Evolutionary conservation across 2,888 invertebrate genomes (phyloP), one percentile per base, ranked within the genome.

Genomic region (Lasiommata megera): DNA sequence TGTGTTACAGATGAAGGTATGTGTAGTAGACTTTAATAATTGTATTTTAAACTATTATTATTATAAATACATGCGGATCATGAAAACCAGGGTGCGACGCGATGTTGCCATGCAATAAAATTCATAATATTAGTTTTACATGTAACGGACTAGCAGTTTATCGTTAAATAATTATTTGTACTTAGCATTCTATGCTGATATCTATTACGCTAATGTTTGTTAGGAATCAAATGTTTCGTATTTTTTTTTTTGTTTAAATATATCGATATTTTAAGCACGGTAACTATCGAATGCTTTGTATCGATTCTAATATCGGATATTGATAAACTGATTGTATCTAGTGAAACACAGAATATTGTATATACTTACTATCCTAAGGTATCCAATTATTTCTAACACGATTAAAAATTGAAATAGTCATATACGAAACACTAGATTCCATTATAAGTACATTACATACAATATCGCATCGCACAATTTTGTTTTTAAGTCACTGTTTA

Each of bases 81-180:
- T 90, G 90, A 90, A 90, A 90, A 90, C 90, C 90, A 82, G 84
- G 77, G 84, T 87, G 90, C 88, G 77, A 84, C 74, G 89, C 90
- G 87, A 85, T 78, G 67, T 79, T 83, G 87, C 80, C 71, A 58
- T 71, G 77, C 83, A 76, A 77, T 79, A 68, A 73, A 71, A 70
- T 69, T 67, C 68, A 73, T 68, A 74, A 73, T 75, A 72, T 70
- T 73, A 46, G 46, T 52, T 75, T 79, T 77, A 79, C 69, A 73
- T 68, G 69, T 80, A 82, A 82, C 87, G 84, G 89, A 89, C 89
- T 90, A 90, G 88, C 80, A 80, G 90, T 80, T 82, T 82, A 82
- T 77, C 67, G 76, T 80, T 85, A 86, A 87, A 82, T 80, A 86
- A 67, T 82, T 78, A 82, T 88, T 89, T 90, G 89, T 89, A 90